These are phyloP conservation scores for Aviceda subcristata DNA, from an alignment of 2,113 vertebrate species.

Conservation along the genomic window DNA sequence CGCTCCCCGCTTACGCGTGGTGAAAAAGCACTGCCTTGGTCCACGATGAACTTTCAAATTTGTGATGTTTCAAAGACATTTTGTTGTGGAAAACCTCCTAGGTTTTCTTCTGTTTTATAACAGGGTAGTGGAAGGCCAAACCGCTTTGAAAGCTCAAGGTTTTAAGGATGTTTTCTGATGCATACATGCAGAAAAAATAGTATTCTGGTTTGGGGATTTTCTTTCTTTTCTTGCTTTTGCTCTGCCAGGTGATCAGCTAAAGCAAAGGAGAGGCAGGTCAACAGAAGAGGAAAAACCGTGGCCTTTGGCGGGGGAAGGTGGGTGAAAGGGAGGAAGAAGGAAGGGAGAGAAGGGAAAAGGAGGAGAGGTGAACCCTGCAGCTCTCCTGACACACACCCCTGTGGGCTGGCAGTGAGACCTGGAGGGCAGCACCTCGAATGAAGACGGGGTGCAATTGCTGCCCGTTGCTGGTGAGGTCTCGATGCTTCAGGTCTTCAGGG, in stretches of 20 bases:
- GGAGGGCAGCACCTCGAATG: not conserved
- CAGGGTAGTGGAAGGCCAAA: not conserved
- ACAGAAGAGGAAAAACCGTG: not conserved
- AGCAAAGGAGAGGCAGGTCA: not conserved
- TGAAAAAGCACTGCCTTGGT: not conserved
- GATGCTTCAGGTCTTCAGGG: not conserved
- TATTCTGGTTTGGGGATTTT: not conserved
- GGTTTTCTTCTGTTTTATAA: not conserved
- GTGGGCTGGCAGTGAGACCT: not conserved
- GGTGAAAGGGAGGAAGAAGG: not conserved
- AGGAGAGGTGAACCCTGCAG: not conserved
- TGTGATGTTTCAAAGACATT: not conserved
- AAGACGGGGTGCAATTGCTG: not conserved
- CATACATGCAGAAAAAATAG: fast-evolving
- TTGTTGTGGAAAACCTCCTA: not conserved
- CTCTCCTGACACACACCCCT: not conserved
- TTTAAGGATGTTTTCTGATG: not conserved
- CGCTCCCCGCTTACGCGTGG: fast-evolving
- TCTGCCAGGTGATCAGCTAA: not conserved
- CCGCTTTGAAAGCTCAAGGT: not conserved
- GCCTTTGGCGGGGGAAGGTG: not conserved
- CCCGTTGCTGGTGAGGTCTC: not conserved
- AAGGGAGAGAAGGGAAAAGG: not conserved
- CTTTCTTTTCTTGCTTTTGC: not conserved
- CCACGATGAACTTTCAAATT: not conserved